Evolutionary conservation across 2,888 invertebrate species (phyloP).

Genomic region (Esperia sulphurella): DNA sequence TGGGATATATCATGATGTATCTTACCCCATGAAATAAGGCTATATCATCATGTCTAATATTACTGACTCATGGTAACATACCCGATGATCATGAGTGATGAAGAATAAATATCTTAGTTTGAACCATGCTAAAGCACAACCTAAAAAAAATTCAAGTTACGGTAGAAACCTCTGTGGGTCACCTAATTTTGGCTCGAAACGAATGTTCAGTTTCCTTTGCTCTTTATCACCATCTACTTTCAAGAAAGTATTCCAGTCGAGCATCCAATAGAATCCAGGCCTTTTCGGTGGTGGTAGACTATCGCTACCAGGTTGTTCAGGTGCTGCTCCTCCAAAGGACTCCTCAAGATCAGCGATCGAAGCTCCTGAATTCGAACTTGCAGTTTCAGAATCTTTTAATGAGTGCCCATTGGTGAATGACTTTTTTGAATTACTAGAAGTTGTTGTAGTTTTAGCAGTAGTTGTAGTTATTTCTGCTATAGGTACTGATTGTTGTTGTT

Average conservation of each 20-base stretch:
- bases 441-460: slow-evolving; percentile 18
- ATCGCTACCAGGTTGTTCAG: slow-evolving; percentile 78
- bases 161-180: slow-evolving; percentile 88
- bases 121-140: background rate
- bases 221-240: slow-evolving; percentile 85
- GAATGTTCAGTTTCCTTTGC: slow-evolving; percentile 83
- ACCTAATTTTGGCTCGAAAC: slow-evolving; percentile 89
- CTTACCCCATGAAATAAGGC: no score
- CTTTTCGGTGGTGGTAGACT: slow-evolving; percentile 82
- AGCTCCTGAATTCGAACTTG: slow-evolving; percentile 63
- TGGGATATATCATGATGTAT: no score
- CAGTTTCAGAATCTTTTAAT: slow-evolving; percentile 51
- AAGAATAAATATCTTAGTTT: no score
- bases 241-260: slow-evolving; percentile 92
- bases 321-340: slow-evolving; percentile 85
- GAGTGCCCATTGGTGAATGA: slow-evolving; percentile 31
- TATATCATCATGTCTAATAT: no score
- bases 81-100: no score
- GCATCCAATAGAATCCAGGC: slow-evolving; percentile 90
- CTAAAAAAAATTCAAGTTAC: slow-evolving; percentile 43
- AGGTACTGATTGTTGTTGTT: slow-evolving; percentile 9
- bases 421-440: slow-evolving; percentile 26
- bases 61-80: no score
- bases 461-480: slow-evolving; percentile 24
- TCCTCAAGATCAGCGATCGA: slow-evolving; percentile 85